Base-by-base conservation (phyloP, 1,140 invertebrate species). In the Bombus consobrinus region DNA sequence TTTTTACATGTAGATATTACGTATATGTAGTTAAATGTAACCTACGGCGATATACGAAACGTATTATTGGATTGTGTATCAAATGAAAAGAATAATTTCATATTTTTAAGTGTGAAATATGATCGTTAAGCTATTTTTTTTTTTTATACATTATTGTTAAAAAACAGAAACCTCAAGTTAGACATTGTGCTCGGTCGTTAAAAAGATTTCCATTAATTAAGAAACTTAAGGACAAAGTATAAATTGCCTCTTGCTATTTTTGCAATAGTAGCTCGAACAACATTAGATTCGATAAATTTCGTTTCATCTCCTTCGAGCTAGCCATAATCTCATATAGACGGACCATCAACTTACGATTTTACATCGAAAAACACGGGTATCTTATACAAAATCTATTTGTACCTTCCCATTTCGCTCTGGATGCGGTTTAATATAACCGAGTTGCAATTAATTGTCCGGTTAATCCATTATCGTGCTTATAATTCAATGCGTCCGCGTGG, bases 391-490 rank as follows among this genome's bases (percentile, higher is more conserved):
- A n/a, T 83, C 28, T 0, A 22, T 53, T 66, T 9, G 10, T 37
- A 39, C 15, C 25, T 37, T 9, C 59, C 22, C 10, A 59, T 78
- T 43, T 1, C 28, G 18, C 32, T 1, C 22, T 3, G 1, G 25
- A 41, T 10, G 13, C 22, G 43, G 18, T 43, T 59, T 62, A 57
- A 41, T 43, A 32, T 9, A 62, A 34, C 77, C 2, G 13, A 80
- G 62, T 85, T 39, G 22, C 78, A 79, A 71, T 80, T 80, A 85
- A 85, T 81, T 85, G 66, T 10, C 22, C 37, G 12, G 43, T 75
- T 57, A 81, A 85, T 85, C 59, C 59, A 85, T 85, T 85, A 81
- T 47, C 78, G 34, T 4, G 43, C 25, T 53, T 53, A 75, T 62
- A 81, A 53, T 85, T 68, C 25, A 37, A 68, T 57, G 78, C 57